Evolutionary conservation across 2,113 vertebrate species (phyloP), one percentile per base, ranked within the genome.

Genomic region (Zapornia atra): DNA sequence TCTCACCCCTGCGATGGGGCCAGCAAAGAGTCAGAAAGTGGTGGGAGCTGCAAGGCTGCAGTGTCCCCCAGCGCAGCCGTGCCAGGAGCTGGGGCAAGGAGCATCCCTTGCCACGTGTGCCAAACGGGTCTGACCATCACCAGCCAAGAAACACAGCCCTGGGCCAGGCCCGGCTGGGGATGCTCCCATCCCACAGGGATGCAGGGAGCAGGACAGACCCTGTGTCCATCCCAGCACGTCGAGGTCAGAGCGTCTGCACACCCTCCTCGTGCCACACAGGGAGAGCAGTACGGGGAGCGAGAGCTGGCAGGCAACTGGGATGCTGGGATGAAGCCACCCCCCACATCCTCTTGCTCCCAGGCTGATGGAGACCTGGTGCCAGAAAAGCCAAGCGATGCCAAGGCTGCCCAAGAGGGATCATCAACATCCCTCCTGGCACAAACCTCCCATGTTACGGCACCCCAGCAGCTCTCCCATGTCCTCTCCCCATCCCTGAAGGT

Each of bases 231-330:
- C 86, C 72, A 11, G 48, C 13, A 4, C 0, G 0, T n/a, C 28
- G n/a, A 6, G 16, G 3, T 3, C 22, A 17, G 40, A 29, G 40
- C 2, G 0, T 7, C 29, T 2, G 8, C 50, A 3, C 6, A 0
- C 25, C 19, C 59, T 20, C n/a, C 78, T 36, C 6, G 3, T 42
- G 3, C 25, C 5, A 73, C 1, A 1, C 61, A 0, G 1, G 51
- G 36, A 1, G 12, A 21, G 69, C 12, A 3, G 22, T 20, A 9
- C 3, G 0, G 24, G 59, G 8, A 40, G n/a, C 0, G 5, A 31
- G 36, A 68, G 36, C 33, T 9, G 33, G 6, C 0, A 6, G 82
- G 15, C 0, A 1, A 44, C 42, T 44, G 42, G 42, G 42, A 46
- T 46, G 13, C 42, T 0, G 42, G 7, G 46, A 11, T n/a, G 73